A percentile compares a stretch with the other conserved stretches of the same genome.
These are phyloP conservation scores for Chironomus riparius DNA, from an alignment of 2,888 invertebrate genomes.

Conservation along the genomic window DNA sequence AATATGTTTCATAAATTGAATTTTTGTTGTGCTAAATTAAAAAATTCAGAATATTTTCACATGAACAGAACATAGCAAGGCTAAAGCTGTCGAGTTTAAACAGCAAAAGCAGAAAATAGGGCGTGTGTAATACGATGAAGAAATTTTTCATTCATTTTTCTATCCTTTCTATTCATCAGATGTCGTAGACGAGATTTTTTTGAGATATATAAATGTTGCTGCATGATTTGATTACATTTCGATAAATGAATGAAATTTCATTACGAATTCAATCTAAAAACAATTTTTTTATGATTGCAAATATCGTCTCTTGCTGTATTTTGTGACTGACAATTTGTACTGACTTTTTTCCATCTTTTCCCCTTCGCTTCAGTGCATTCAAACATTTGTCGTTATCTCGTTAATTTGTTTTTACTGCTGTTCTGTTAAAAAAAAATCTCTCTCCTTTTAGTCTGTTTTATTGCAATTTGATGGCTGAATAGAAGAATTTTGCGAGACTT, in stretches of 20 bases:
- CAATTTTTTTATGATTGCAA: conserved; percentile 21
- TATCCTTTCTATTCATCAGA: background rate
- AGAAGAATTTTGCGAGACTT: too few relatives aligned
- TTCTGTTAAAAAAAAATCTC: too few relatives aligned
- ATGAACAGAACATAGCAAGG: too few relatives aligned
- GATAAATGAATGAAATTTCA: conserved; percentile 24
- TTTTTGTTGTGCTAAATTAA: too few relatives aligned
- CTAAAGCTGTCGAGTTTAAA: too few relatives aligned
- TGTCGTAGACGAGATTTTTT: background rate
- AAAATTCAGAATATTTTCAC: too few relatives aligned
- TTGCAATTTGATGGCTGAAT: too few relatives aligned
- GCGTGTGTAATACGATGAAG: background rate
- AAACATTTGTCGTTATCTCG: background rate
- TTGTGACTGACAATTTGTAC: background rate
- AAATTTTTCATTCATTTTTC: background rate
- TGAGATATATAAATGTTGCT: background rate
- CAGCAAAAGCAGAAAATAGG: background rate
- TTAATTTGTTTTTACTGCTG: background rate
- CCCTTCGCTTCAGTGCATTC: background rate
- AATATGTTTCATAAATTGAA: too few relatives aligned
- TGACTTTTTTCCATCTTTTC: background rate
- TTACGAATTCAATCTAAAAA: conserved; percentile 24
- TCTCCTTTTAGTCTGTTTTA: too few relatives aligned
- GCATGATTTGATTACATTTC: conserved; percentile 26
- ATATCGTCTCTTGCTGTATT: background rate